phyloP scores from a whole-genome alignment of 1,140 invertebrate genomes.

The Drosophila takahashii region DNA sequence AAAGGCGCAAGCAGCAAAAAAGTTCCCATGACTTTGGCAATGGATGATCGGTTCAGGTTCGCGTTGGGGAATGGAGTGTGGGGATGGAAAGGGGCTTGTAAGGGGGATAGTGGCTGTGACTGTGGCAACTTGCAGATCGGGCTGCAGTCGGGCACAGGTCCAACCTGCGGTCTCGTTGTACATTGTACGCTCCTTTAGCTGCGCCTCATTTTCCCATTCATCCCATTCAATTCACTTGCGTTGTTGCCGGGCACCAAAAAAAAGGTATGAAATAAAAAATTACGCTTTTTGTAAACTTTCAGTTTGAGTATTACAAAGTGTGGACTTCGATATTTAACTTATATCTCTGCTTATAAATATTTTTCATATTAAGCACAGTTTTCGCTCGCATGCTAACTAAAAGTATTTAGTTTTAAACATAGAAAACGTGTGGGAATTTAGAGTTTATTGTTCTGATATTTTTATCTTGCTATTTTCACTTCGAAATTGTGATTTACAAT shows the following conservation, averaged over 20 bases:
- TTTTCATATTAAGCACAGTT: too few relatives aligned
- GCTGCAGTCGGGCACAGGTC: conserved; percentile 68
- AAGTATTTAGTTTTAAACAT: too few relatives aligned
- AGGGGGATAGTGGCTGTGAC: conserved; percentile 30
- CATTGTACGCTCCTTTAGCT: conserved; percentile 54
- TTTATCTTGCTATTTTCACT: too few relatives aligned
- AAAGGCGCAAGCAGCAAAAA: conserved; percentile 53
- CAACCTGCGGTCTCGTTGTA: conserved; percentile 63
- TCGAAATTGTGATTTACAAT: too few relatives aligned
- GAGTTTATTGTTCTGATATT: too few relatives aligned
- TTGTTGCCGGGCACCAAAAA: conserved; percentile 15
- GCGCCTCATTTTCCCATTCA: conserved; percentile 81
- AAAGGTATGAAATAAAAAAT: background rate
- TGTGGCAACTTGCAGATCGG: conserved; percentile 24
- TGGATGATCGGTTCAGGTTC: conserved; percentile 27
- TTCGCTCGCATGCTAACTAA: too few relatives aligned
- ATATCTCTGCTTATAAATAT: too few relatives aligned
- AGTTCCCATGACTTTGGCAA: conserved; percentile 75
- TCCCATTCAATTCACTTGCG: conserved; percentile 67
- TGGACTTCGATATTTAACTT: too few relatives aligned
- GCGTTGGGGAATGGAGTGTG: background rate
- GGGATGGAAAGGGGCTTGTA: background rate
- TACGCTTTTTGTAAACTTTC: too few relatives aligned
- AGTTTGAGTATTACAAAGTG: too few relatives aligned
- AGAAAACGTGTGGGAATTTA: too few relatives aligned